A percentile compares a stretch with the other conserved stretches of the same genome.
These are phyloP conservation scores for Drosophila paramelanica DNA, from an alignment of 2,888 invertebrate species.

Conservation along the genomic window DNA sequence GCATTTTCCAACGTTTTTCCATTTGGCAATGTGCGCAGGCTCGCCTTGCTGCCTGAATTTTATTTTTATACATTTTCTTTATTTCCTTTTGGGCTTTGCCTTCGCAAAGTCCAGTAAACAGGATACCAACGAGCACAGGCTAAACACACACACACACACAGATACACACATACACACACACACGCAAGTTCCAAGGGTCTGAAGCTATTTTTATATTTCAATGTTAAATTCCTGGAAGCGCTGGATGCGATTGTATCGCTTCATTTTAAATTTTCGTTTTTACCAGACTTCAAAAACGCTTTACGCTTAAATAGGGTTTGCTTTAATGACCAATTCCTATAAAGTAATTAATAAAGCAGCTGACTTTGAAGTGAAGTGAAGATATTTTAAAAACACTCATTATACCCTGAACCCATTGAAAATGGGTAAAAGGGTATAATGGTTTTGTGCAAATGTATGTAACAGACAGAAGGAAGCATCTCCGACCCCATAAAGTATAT, in stretches of 20 bases:
- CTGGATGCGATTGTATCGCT: slow-evolving; percentile 10
- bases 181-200: slow-evolving; percentile 58
- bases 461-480: too few relatives aligned
- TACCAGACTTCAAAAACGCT: slow-evolving; percentile 4
- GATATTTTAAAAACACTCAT: too few relatives aligned
- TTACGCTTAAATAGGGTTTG: not conserved
- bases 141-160: slow-evolving; percentile 7
- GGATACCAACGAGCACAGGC: slow-evolving; percentile 37
- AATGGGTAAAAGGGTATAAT: too few relatives aligned
- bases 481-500: too few relatives aligned
- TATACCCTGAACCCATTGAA: too few relatives aligned
- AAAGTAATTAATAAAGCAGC: too few relatives aligned
- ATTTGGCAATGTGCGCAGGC: slow-evolving; percentile 46
- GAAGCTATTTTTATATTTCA: slow-evolving; percentile 60
- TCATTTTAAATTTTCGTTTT: slow-evolving; percentile 10
- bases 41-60: slow-evolving; percentile 44
- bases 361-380: too few relatives aligned
- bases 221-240: slow-evolving; percentile 54
- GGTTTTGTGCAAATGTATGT: too few relatives aligned
- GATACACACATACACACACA: slow-evolving; percentile 15
- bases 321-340: too few relatives aligned
- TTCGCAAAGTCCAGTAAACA: slow-evolving; percentile 65
- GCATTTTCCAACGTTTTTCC: slow-evolving; percentile 52
- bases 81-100: slow-evolving; percentile 73
- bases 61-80: slow-evolving; percentile 48